A percentile compares a stretch with the other conserved stretches of the same genome.
These are phyloP conservation scores for Ellobius talpinus DNA, from an alignment of 2,113 vertebrate genomes.

Conservation along the genomic window DNA sequence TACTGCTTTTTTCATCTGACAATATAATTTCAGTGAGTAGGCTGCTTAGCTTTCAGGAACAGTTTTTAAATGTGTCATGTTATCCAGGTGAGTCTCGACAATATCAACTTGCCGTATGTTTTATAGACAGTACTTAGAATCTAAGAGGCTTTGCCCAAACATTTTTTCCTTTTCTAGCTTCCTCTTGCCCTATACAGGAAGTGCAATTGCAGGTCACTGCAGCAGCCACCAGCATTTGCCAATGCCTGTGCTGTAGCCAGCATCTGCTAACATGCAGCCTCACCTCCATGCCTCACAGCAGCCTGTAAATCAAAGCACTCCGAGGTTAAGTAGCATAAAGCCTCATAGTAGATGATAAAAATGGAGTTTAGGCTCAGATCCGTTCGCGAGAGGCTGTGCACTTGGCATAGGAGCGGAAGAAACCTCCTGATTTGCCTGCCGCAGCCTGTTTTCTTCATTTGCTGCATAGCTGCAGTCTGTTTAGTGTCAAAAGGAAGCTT, in stretches of 20 bases:
- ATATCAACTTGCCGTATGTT: background rate
- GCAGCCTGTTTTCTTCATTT: background rate
- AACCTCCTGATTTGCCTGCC: background rate
- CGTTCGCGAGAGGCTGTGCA: background rate
- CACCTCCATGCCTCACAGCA: background rate
- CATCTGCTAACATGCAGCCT: too few relatives aligned
- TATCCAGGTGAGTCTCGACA: background rate
- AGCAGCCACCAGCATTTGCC: background rate
- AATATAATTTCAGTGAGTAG: background rate
- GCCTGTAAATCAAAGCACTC: background rate
- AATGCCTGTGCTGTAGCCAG: background rate
- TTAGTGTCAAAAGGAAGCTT: background rate
- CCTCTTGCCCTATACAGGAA: background rate
- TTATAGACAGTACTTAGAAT: background rate
- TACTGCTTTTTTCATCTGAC: background rate
- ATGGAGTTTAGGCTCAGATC: background rate
- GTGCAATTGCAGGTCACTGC: background rate
- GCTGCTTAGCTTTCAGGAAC: slow-evolving; percentile 5
- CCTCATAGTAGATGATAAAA: background rate
- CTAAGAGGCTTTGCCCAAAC: background rate
- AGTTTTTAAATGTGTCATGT: background rate
- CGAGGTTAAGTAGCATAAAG: background rate
- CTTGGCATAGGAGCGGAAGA: background rate
- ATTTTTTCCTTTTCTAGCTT: background rate
- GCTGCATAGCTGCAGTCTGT: background rate